Conservation (phyloP, 1,140 invertebrate species). For the Protaetia brevitarsis region DNA sequence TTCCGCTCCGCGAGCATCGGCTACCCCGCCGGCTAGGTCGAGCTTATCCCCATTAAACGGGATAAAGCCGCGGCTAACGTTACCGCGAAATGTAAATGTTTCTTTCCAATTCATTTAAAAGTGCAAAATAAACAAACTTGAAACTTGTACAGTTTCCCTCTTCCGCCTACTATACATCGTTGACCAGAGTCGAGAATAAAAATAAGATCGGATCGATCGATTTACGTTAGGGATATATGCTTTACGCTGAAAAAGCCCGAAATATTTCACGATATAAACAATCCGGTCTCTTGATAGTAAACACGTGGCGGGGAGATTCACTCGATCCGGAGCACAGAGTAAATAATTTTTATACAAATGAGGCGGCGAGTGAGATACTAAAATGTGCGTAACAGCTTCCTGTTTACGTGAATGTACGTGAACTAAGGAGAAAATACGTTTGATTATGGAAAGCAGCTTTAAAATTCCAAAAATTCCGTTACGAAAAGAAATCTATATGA, state of each 20-base stretch:
- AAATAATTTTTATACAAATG: slow-evolving; percentile 7
- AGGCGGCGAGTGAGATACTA: background rate
- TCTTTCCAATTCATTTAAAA: background rate
- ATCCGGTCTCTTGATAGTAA: background rate
- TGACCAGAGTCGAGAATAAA: background rate
- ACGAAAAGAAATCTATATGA: too few species aligned
- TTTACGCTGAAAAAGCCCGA: background rate
- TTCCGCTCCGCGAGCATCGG: background rate
- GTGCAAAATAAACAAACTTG: background rate
- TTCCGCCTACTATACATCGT: background rate
- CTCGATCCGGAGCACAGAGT: background rate
- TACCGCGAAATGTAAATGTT: background rate
- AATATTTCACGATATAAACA: slow-evolving; percentile 15
- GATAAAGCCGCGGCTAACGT: background rate
- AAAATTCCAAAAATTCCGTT: too few species aligned
- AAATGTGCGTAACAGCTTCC: background rate
- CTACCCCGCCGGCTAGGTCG: background rate
- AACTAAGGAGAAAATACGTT: background rate
- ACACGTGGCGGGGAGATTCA: background rate
- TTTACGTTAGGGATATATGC: slow-evolving; percentile 10
- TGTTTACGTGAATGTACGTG: background rate
- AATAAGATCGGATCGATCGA: background rate
- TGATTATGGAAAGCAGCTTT: too few species aligned
- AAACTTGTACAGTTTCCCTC: background rate
- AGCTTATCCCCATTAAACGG: background rate